Evolutionary conservation across 2,113 vertebrate genomes (phyloP).

Genomic region (Epinephelus fuscoguttatus): DNA sequence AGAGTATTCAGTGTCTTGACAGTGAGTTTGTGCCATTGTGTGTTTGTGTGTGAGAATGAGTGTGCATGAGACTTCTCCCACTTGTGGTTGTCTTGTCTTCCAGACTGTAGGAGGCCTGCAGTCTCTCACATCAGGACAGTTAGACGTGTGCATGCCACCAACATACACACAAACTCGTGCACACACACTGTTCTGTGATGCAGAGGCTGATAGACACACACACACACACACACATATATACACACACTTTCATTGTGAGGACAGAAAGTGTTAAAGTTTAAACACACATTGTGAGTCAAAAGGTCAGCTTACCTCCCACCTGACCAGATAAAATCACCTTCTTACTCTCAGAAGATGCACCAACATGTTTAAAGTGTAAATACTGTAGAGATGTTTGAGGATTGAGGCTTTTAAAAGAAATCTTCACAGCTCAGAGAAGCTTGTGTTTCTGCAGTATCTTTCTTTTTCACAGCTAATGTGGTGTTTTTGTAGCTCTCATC

Average conservation of each 20-base stretch:
- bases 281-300: slow-evolving; percentile 8
- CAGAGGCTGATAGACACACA: slow-evolving; percentile 36
- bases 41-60: slow-evolving; percentile 1
- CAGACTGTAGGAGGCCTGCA: slow-evolving; percentile 81
- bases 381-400: neutral
- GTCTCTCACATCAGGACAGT: slow-evolving; percentile 67
- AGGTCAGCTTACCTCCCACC: slow-evolving; percentile 29
- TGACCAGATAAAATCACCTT: slow-evolving; percentile 33
- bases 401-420: neutral
- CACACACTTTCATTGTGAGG: neutral
- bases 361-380: slow-evolving; percentile 19
- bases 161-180: slow-evolving; percentile 21
- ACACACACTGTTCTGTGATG: slow-evolving; percentile 17
- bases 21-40: neutral
- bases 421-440: neutral
- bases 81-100: slow-evolving; percentile 77
- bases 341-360: slow-evolving; percentile 19
- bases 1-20: slow-evolving; percentile 1
- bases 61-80: slow-evolving; percentile 69
- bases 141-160: slow-evolving; percentile 51
- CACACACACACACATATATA: neutral
- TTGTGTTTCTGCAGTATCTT: neutral
- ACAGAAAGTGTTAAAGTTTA: neutral
- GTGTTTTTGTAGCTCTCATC: neutral
- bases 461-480: neutral